Evolutionary conservation across 2,888 invertebrate species (phyloP), one percentile per base, ranked within the genome.

Genomic region (Exephanes ischioxanthus): DNA sequence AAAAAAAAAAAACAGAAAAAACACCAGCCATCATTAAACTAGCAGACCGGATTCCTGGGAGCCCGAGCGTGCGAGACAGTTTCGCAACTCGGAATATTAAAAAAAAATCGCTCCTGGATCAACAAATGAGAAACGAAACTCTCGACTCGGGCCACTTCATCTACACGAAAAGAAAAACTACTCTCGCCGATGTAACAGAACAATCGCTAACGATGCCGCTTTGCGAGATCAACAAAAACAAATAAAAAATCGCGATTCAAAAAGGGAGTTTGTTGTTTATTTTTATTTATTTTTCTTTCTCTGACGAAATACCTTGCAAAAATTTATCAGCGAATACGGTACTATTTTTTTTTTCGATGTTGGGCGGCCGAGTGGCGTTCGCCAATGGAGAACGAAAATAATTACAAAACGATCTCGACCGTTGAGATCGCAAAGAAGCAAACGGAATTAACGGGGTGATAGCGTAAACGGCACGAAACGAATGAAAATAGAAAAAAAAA

Each of bases 1-100:
- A 7, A 37, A 37, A 6, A 41, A 9, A 41, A 41, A 41, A 41
- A 41, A 41, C 9, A 0, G 11, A 11, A 66, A 84, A 90, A 90
- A 89, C 89, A 90, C 88, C 91, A 91, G 90, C 90, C 90, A 90
- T 90, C 87, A 88, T 84, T 77, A 84, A 81, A 73, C 63, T 48
- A 86, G 75, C 48, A 33, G 26, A 78, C 68, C 78, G 61, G 68
- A 61, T 78, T 58, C 68, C 45, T 70, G 55, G 63, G 58, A 61
- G 48, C 63, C 61, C 63, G 61, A 76, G 75, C 33, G n/a, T 76
- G 51, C 75, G 66, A 76, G 63, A 55, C 9, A 41, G 41, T 41
- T 76, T 51, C 63, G n/a, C 75, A 76, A 26, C 76, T 76, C 76
- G 76, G 5, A 26, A 16, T 61, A 16, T 61, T 19, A 6, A 0